Percentiles rank a stretch among this genome's conserved stretches.
Evolutionary conservation across 2,888 invertebrate genomes (phyloP).

Genomic region (Dolichopus griseipennis): DNA sequence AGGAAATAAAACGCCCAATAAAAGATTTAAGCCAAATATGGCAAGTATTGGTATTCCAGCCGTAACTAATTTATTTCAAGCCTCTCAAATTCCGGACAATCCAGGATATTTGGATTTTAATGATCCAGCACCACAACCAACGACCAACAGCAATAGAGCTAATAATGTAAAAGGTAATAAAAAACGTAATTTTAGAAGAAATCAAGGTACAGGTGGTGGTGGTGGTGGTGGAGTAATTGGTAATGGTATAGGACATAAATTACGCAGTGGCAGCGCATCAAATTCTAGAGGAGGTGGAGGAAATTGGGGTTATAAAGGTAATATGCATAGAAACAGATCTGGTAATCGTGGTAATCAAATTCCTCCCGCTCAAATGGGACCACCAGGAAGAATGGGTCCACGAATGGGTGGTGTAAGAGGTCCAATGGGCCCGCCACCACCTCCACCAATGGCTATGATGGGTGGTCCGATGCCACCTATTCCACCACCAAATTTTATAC

Average conservation of each 20-base stretch:
- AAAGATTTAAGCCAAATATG: not conserved
- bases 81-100: conserved; percentile 41
- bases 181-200: not conserved
- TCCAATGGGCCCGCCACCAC: conserved; percentile 24
- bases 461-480: conserved; percentile 26
- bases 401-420: not conserved
- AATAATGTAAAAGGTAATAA: conserved; percentile 17
- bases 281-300: conserved; percentile 1
- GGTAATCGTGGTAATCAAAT: conserved; percentile 23
- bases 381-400: conserved; percentile 22
- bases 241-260: conserved; percentile 20
- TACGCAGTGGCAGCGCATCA: conserved; percentile 13
- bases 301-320: conserved; percentile 15
- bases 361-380: conserved; percentile 20
- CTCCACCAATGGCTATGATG: conserved; percentile 26
- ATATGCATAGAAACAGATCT: conserved; percentile 12
- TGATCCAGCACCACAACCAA: conserved; percentile 30
- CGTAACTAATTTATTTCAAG: conserved; percentile 32
- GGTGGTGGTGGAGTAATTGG: conserved; percentile 10
- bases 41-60: not conserved
- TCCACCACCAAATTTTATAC: conserved; percentile 16
- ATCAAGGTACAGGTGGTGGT: conserved; percentile 10
- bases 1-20: not conserved
- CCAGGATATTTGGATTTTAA: conserved; percentile 42
- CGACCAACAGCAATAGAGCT: conserved; percentile 18